Percentiles rank a stretch among this genome's conserved stretches.
These are phyloP conservation scores for Temnothorax nylanderi DNA, from an alignment of 1,140 invertebrate species.

Conservation along the genomic window DNA sequence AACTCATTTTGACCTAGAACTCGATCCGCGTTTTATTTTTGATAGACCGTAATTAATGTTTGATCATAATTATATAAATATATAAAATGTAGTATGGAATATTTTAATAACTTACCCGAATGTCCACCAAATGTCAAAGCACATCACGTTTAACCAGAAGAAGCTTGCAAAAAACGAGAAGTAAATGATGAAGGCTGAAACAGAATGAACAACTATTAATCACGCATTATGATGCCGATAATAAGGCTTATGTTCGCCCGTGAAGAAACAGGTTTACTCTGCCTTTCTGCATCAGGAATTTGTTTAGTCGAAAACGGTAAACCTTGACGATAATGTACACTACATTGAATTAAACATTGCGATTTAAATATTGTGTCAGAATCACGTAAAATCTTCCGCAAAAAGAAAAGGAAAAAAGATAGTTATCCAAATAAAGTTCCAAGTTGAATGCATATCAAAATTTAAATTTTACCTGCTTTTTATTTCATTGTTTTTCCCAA, in stretches of 20 bases:
- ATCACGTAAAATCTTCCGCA: neutral
- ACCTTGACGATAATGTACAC: neutral
- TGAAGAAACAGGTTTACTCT: neutral
- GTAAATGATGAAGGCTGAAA: conserved; percentile 92
- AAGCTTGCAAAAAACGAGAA: conserved; percentile 95
- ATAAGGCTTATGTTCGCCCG: too few relatives aligned
- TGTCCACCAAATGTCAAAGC: conserved; percentile 95
- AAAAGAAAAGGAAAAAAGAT: neutral
- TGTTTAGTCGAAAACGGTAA: neutral
- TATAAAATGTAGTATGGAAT: neutral
- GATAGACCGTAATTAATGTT: conserved; percentile 16
- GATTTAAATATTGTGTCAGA: neutral
- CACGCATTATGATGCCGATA: neutral
- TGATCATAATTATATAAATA: neutral
- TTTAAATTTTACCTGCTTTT: neutral
- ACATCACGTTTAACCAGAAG: conserved; percentile 96
- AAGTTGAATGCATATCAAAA: neutral
- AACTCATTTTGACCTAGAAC: conserved; percentile 27
- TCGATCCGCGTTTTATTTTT: neutral
- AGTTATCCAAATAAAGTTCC: neutral
- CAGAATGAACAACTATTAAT: conserved; percentile 44
- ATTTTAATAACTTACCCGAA: conserved; percentile 89
- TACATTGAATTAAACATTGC: neutral
- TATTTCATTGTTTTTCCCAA: neutral
- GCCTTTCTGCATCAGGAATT: neutral